These are phyloP conservation scores for Branchinecta lindahli DNA, from an alignment of 1,140 invertebrate species.

Conservation along the genomic window DNA sequence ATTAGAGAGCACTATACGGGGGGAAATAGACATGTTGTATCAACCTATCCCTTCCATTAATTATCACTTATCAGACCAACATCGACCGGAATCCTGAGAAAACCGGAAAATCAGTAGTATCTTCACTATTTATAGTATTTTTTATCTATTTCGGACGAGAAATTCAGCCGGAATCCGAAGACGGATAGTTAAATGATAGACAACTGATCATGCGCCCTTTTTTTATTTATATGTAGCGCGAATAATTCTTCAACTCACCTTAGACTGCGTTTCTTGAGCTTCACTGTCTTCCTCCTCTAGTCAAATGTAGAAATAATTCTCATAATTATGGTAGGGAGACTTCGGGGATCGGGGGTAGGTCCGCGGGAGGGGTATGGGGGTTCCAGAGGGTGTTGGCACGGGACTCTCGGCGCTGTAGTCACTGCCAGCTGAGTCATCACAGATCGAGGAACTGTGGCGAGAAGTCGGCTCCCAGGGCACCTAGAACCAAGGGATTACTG, in stretches of 20 bases:
- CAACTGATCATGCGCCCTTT: too few relatives aligned
- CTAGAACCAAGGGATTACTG: neutral
- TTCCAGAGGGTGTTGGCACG: neutral
- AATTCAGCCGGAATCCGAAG: too few relatives aligned
- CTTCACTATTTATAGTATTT: too few relatives aligned
- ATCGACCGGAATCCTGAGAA: too few relatives aligned
- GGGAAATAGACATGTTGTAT: too few relatives aligned
- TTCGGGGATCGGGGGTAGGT: neutral
- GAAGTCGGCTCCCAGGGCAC: neutral
- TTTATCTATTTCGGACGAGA: too few relatives aligned
- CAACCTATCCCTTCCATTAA: too few relatives aligned
- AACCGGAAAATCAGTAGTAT: too few relatives aligned
- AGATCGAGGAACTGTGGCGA: neutral
- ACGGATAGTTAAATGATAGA: too few relatives aligned
- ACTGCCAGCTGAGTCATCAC: neutral
- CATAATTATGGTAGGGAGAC: neutral
- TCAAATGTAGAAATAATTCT: constrained; percentile 6
- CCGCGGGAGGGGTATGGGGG: neutral
- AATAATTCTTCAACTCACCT: neutral
- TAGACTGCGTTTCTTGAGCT: neutral
- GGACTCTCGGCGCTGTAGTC: neutral
- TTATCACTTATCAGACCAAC: too few relatives aligned
- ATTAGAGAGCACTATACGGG: too few relatives aligned
- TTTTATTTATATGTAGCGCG: too few relatives aligned
- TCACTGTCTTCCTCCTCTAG: constrained; percentile 8